phyloP scores from a whole-genome alignment of 2,113 vertebrate genomes.

The Phalacrocorax carbo region DNA sequence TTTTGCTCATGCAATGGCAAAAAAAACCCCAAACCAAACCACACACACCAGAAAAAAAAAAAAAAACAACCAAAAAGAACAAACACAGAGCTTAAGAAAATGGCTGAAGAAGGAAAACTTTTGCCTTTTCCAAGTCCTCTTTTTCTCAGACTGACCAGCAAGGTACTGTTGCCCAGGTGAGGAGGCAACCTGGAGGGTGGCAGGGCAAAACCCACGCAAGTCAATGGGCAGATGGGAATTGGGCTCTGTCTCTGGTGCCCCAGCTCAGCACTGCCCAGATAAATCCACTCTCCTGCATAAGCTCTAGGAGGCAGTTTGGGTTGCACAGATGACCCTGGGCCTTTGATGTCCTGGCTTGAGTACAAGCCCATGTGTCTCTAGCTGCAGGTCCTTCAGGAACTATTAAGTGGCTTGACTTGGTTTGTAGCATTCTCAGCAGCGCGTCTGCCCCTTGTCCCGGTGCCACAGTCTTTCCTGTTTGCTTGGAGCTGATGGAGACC shows the following conservation, averaged over 20 bases:
- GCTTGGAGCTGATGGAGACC: not conserved
- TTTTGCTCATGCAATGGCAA: not conserved
- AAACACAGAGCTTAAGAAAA: not conserved
- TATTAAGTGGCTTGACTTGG: not conserved
- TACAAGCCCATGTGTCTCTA: not conserved
- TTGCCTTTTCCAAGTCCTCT: not conserved
- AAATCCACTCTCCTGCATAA: not conserved
- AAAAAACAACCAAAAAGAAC: no score
- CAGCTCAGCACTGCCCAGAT: not conserved
- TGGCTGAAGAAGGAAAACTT: not conserved
- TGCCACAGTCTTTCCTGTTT: not conserved
- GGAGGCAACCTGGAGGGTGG: not conserved
- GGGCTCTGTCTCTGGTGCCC: not conserved
- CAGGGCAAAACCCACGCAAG: not conserved
- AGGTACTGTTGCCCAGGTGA: not conserved
- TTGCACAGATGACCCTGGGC: not conserved
- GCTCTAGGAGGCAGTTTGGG: not conserved
- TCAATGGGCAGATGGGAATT: not conserved
- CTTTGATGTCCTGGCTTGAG: not conserved
- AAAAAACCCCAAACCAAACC: no score
- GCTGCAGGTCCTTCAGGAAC: not conserved
- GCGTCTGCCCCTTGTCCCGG: not conserved
- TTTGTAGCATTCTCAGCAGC: not conserved
- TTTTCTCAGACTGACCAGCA: not conserved
- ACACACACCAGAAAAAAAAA: no score